Conservation (phyloP, 2,888 invertebrate genomes). For the Drosophila sordidapex region DNA sequence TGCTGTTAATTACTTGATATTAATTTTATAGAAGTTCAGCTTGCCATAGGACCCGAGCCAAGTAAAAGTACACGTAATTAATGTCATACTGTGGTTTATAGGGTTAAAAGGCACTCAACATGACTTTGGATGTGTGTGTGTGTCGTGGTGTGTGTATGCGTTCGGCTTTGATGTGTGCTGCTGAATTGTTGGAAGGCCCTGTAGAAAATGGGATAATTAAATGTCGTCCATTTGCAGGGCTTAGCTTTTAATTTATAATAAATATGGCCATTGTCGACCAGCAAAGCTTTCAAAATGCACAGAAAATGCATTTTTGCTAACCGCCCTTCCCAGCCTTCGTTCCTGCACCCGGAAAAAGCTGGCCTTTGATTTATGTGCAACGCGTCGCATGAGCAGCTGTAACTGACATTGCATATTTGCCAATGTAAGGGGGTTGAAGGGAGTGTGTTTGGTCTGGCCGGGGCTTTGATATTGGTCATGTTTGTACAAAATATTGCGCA, state of each 20-base stretch:
- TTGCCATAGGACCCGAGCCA: constrained; percentile 14
- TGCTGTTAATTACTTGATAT: constrained; percentile 84
- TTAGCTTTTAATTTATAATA: constrained; percentile 75
- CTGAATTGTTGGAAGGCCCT: constrained; percentile 18
- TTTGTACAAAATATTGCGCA: constrained; percentile 80
- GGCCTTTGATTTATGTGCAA: constrained; percentile 69
- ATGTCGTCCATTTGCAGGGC: constrained; percentile 61
- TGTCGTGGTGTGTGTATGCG: constrained; percentile 6
- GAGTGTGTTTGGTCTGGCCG: constrained; percentile 5
- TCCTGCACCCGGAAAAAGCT: constrained; percentile 2
- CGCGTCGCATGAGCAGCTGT: constrained; percentile 63
- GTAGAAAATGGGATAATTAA: constrained; percentile 70
- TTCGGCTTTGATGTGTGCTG: constrained; percentile 39
- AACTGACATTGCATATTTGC: constrained; percentile 72
- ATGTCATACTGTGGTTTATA: constrained; percentile 78
- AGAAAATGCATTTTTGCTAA: constrained; percentile 38
- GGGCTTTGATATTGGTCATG: constrained; percentile 53
- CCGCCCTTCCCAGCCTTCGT: not conserved
- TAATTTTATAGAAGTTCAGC: constrained; percentile 79
- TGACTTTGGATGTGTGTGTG: constrained; percentile 5
- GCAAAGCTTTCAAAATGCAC: constrained; percentile 24
- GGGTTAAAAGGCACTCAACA: constrained; percentile 52
- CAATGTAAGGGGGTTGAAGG: not conserved
- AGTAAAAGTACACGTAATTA: constrained; percentile 67
- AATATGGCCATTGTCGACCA: constrained; percentile 39